These are phyloP conservation scores for Notechis scutatus DNA, from an alignment of 2,113 vertebrate genomes.

Conservation along the genomic window DNA sequence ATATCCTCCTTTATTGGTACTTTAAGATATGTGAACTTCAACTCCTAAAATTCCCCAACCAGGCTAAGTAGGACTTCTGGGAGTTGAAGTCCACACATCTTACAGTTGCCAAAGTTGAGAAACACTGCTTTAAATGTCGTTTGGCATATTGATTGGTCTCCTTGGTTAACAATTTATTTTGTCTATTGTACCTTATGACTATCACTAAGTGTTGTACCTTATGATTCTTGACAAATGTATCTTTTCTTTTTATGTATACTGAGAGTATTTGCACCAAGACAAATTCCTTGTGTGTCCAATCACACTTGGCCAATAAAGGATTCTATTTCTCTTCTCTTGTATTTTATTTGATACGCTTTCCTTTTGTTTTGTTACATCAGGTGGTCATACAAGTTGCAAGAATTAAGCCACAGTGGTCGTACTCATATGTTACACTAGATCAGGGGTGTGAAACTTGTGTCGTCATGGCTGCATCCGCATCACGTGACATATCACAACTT, in stretches of 20 bases:
- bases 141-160: background rate
- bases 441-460: too few species aligned
- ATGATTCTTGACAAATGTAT: too few species aligned
- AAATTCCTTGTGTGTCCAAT: too few species aligned
- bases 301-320: too few species aligned
- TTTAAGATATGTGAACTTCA: background rate
- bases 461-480: too few species aligned
- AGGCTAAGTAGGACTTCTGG: background rate
- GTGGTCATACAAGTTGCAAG: background rate
- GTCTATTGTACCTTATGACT: background rate
- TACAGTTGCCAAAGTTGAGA: background rate
- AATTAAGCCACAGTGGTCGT: background rate
- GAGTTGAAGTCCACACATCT: background rate
- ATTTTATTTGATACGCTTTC: background rate
- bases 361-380: background rate
- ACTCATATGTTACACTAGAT: background rate
- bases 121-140: background rate
- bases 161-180: background rate
- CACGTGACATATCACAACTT: too few species aligned
- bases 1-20: too few species aligned
- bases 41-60: background rate
- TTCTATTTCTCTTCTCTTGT: too few species aligned
- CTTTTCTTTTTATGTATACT: too few species aligned
- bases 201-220: too few species aligned
- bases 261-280: too few species aligned